Base-by-base conservation (phyloP, 2,797 vertebrate species). In the Neosilurus hyrtlii region DNA sequence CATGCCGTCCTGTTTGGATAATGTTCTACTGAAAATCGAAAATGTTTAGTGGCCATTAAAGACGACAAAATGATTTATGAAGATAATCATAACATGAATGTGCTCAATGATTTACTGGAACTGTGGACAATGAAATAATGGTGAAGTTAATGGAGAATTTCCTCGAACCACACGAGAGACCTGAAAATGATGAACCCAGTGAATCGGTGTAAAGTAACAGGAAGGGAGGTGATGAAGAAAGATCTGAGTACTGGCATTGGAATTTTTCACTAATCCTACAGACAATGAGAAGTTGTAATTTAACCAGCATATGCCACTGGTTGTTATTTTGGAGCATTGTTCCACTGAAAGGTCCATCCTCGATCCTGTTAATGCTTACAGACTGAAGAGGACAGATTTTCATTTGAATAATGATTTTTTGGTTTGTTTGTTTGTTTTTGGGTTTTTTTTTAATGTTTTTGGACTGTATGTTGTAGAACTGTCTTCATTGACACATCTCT, bases 1-100 rank as follows among this genome's bases (percentile, higher is more conserved):
- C 30, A 30, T 30, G 30, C 43, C 8, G 43, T 4, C 4, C 43
- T 43, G 43, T 43, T 43, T 43, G 43, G 43, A 43, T 43, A 43
- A 43, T 43, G 43, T 43, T 43, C 43, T 43, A 43, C 43, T 43
- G 8, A 49, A 9, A 43, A 5, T 30, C 9, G 9, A 70, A 68
- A 68, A 18, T 18, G 37, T 43, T 43, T 9, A 35, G 10, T 76
- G 54, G 67, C 16, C 24, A 70, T 81, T 70, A 75, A 18, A 62
- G 73, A n/a, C 26, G 79, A 80, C 52, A 56, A 79, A 72, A 57
- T 54, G 67, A 54, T 68, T 83, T 57, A 73, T 71, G 52, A 83
- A 20, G 51, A 80, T 49, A 18, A 66, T 83, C n/a, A 43, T 8
- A 43, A 7, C 59, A 30, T 8, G 15, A 72, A 37, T 56, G 57